Percentiles rank a stretch among this genome's conserved stretches.
These are phyloP conservation scores for Hetaerina americana DNA, from an alignment of 1,140 invertebrate species.

Conservation along the genomic window DNA sequence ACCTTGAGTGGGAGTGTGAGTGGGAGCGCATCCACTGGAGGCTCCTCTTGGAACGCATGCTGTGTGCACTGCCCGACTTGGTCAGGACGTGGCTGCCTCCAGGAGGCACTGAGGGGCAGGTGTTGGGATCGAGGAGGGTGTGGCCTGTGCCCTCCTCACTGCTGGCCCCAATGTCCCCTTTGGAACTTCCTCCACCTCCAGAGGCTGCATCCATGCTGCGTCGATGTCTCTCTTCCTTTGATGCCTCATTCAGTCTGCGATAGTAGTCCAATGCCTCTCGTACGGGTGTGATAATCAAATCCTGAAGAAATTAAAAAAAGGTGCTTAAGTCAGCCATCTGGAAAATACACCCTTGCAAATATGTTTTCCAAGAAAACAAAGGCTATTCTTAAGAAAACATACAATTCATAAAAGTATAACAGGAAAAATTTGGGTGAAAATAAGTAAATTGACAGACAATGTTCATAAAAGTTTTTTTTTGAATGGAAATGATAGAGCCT, in stretches of 20 bases:
- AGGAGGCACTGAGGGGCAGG: constrained; percentile 5
- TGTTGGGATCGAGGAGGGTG: constrained; percentile 9
- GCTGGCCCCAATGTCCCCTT: constrained; percentile 2
- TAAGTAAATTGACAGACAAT: no score
- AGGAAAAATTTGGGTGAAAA: no score
- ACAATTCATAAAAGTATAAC: no score
- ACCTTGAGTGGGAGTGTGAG: constrained; percentile 9
- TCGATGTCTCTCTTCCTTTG: constrained; percentile 44
- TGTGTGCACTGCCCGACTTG: constrained; percentile 39
- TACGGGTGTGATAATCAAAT: constrained; percentile 44
- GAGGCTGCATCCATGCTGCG: constrained; percentile 37
- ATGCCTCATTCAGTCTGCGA: constrained; percentile 46
- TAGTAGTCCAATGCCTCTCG: constrained; percentile 47
- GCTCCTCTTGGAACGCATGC: constrained; percentile 34
- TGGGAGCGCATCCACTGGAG: constrained; percentile 27
- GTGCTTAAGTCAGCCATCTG: no score
- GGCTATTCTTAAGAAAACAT: no score
- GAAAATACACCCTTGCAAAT: no score
- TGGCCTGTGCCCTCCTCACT: constrained; percentile 8
- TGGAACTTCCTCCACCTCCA: constrained; percentile 11
- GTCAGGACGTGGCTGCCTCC: constrained; percentile 21
- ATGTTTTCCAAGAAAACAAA: no score
- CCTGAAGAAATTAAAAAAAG: no score
- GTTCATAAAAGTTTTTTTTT: no score
- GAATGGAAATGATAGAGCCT: no score